Conservation (phyloP, 2,888 invertebrate genomes). For the Noctua janthe region DNA sequence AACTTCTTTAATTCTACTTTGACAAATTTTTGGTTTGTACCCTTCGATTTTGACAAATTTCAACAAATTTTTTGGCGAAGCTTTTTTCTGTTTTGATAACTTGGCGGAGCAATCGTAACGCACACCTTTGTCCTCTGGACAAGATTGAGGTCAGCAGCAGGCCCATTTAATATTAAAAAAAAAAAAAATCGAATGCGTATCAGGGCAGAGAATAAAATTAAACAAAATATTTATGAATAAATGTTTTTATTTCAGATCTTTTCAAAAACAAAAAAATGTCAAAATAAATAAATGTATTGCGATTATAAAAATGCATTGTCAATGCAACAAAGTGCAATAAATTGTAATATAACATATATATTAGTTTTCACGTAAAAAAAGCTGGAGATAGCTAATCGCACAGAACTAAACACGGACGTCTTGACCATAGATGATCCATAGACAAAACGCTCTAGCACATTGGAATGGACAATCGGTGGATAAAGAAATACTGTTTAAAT, state of each 20-base stretch:
- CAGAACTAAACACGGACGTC: constrained; percentile 69
- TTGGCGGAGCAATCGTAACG: too few species aligned
- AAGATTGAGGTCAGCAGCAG: too few species aligned
- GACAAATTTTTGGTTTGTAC: too few species aligned
- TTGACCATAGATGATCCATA: constrained; percentile 61
- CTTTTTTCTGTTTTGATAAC: too few species aligned
- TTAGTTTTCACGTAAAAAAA: constrained; percentile 63
- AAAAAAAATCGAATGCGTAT: not conserved
- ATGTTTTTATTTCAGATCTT: constrained; percentile 85
- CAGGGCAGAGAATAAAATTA: constrained; percentile 1
- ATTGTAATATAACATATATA: constrained; percentile 66
- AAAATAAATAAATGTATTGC: constrained; percentile 67
- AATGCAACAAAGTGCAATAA: constrained; percentile 77
- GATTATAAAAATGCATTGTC: constrained; percentile 81
- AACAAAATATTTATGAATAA: constrained; percentile 61
- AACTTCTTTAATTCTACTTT: too few species aligned
- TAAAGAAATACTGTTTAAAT: constrained; percentile 68
- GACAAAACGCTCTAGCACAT: constrained; percentile 65
- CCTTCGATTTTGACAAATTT: too few species aligned
- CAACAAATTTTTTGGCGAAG: too few species aligned
- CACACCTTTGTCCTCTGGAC: too few species aligned
- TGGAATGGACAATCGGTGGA: constrained; percentile 78
- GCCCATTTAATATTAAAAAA: too few species aligned
- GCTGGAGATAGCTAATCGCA: constrained; percentile 69
- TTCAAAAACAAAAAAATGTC: constrained; percentile 75